Evolutionary conservation across 2,113 vertebrate species (phyloP).

Genomic region (Notothenia coriiceps): DNA sequence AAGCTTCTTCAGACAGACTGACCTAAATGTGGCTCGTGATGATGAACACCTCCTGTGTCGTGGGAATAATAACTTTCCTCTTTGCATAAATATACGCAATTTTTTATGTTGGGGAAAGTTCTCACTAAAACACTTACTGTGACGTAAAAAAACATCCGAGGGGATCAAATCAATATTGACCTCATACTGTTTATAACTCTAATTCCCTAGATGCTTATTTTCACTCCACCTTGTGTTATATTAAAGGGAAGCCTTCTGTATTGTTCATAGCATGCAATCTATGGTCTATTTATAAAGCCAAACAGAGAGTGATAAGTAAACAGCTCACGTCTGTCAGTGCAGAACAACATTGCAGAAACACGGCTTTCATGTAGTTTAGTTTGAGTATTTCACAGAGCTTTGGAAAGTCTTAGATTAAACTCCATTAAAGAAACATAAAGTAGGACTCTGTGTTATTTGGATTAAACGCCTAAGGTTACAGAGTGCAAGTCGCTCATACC

Average conservation of each 20-base stretch:
- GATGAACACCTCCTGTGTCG: background rate
- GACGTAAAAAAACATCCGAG: constrained; percentile 12
- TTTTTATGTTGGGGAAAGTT: background rate
- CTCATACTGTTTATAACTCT: background rate
- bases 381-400: constrained; percentile 2
- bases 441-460: too few species aligned
- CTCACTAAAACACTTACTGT: background rate
- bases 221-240: background rate
- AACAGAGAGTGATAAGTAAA: constrained; percentile 3
- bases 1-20: constrained; percentile 12
- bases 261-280: constrained; percentile 9
- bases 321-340: constrained; percentile 24
- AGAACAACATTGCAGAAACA: background rate
- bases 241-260: constrained; percentile 15
- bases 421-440: background rate
- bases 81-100: background rate
- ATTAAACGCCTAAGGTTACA: too few species aligned
- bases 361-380: constrained; percentile 8
- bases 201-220: constrained; percentile 5
- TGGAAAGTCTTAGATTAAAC: background rate
- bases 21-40: constrained; percentile 23
- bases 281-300: constrained; percentile 18
- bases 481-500: too few species aligned
- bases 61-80: background rate
- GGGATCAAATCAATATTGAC: constrained; percentile 10